Conservation (phyloP, 2,113 vertebrate species). For the Entomyzon cyanotis region DNA sequence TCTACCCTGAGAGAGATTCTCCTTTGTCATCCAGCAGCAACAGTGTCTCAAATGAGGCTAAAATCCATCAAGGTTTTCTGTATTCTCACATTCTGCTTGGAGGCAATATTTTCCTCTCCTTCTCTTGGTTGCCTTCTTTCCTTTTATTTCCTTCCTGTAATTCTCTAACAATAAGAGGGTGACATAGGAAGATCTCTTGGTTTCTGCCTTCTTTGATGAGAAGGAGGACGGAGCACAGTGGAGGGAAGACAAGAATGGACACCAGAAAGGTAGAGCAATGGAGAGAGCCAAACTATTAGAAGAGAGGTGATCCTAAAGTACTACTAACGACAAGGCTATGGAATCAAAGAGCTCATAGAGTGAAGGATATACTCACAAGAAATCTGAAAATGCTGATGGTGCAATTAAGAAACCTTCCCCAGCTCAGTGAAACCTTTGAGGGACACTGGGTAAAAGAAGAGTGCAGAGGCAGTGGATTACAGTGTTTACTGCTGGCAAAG, state of each 20-base stretch:
- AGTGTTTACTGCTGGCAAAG: not conserved
- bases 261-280: not conserved
- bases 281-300: not conserved
- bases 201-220: not conserved
- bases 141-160: not conserved
- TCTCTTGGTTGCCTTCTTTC: not conserved
- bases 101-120: not conserved
- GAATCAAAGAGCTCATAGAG: not conserved
- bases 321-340: not conserved
- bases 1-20: not conserved
- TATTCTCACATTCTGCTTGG: not conserved
- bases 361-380: not conserved
- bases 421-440: not conserved
- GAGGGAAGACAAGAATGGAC: not conserved
- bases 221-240: not conserved
- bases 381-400: not conserved
- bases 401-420: accelerated
- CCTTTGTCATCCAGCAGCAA: not conserved
- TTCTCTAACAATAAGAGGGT: not conserved
- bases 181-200: not conserved
- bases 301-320: not conserved
- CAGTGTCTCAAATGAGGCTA: not conserved
- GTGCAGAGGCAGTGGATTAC: not conserved
- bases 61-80: not conserved
- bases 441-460: not conserved